A percentile compares a stretch with the other conserved stretches of the same genome.
These are phyloP conservation scores for Caradrina kadenii DNA, from an alignment of 2,888 invertebrate genomes.

Conservation along the genomic window DNA sequence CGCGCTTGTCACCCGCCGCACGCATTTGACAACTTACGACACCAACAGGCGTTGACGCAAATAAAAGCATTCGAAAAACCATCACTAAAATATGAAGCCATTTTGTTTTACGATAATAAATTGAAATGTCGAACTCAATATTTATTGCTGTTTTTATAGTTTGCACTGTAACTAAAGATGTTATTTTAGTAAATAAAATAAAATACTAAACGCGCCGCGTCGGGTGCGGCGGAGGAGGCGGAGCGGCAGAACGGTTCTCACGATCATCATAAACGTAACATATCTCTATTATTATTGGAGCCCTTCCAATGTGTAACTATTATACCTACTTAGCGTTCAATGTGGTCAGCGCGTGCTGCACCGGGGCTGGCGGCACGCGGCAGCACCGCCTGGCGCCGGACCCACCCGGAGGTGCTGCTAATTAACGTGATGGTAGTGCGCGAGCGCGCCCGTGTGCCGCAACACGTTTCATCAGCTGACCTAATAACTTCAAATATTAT, in stretches of 20 bases:
- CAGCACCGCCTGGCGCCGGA: constrained; percentile 13
- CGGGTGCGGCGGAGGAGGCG: constrained; percentile 51
- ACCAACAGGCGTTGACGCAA: constrained; percentile 62
- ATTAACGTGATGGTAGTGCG: constrained; percentile 59
- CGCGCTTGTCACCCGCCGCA: constrained; percentile 27
- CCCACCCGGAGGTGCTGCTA: constrained; percentile 35
- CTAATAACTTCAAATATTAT: constrained; percentile 87
- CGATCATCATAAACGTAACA: constrained; percentile 75
- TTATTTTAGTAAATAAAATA: constrained; percentile 85
- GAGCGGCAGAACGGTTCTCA: constrained; percentile 70
- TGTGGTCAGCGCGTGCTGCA: constrained; percentile 67
- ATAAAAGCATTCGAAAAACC: constrained; percentile 63
- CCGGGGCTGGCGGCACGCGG: constrained; percentile 6
- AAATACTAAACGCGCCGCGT: constrained; percentile 65
- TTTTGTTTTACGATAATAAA: constrained; percentile 77
- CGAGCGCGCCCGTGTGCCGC: constrained; percentile 65
- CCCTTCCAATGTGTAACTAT: constrained; percentile 78
- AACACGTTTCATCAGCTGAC: constrained; percentile 83
- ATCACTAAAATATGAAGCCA: constrained; percentile 64
- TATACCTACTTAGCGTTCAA: constrained; percentile 62
- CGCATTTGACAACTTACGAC: constrained; percentile 58
- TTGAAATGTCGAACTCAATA: constrained; percentile 75
- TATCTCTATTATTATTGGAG: constrained; percentile 82
- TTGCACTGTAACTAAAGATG: constrained; percentile 80
- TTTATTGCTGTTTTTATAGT: constrained; percentile 78